A percentile compares a stretch with the other conserved stretches of the same genome.
phyloP scores from a whole-genome alignment of 2,113 vertebrate genomes.

The Benitochromis conjunctus region DNA sequence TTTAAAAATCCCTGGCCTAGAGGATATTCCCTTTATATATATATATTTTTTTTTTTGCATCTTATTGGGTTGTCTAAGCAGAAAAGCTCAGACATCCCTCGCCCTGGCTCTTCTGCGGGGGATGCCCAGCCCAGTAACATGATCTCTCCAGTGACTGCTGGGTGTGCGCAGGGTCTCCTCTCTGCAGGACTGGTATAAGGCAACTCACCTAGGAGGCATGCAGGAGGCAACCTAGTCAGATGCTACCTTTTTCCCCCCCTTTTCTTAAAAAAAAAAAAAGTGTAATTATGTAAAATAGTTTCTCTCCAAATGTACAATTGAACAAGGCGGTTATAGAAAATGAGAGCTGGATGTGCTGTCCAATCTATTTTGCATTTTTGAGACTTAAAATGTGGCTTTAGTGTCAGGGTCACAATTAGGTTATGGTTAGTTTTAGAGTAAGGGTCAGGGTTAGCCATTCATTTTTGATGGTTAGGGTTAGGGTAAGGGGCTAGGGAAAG shows the following conservation, averaged over 20 bases:
- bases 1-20: neutral
- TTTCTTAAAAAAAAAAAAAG: neutral
- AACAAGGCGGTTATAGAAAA: neutral
- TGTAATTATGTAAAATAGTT: neutral
- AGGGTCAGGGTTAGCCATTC: too few relatives aligned
- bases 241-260: neutral
- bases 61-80: neutral
- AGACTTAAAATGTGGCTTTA: too few relatives aligned
- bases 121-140: neutral
- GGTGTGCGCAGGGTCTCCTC: neutral
- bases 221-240: neutral
- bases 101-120: neutral
- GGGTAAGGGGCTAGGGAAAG: too few relatives aligned
- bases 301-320: neutral
- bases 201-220: neutral
- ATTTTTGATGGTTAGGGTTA: too few relatives aligned
- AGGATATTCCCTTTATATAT: neutral
- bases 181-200: neutral
- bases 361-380: too few relatives aligned
- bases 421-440: too few relatives aligned
- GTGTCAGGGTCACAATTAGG: too few relatives aligned
- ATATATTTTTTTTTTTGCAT: too few relatives aligned
- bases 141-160: neutral
- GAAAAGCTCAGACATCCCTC: neutral
- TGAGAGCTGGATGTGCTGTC: neutral